These are phyloP conservation scores for Alloscopus bannaensis DNA, from an alignment of 2,888 invertebrate genomes.

Conservation along the genomic window DNA sequence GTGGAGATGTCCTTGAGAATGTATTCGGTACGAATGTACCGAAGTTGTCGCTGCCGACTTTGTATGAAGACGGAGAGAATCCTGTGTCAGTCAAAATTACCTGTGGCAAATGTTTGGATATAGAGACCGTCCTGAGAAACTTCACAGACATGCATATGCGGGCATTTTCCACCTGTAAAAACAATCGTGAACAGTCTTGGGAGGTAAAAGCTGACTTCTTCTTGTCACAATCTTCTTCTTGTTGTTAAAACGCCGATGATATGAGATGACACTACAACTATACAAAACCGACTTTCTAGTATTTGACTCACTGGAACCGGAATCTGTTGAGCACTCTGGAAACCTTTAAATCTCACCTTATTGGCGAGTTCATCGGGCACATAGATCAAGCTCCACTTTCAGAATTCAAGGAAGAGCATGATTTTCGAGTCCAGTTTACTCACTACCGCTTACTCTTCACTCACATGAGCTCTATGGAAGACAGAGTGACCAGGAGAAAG, in stretches of 20 bases:
- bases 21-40: constrained; percentile 19
- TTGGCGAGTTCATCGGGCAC: constrained; percentile 43
- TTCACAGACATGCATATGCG: constrained; percentile 41
- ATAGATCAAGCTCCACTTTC: constrained; percentile 45
- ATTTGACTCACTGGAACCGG: constrained; percentile 29
- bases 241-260: no score
- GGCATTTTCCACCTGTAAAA: constrained; percentile 37
- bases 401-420: constrained; percentile 53
- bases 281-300: constrained; percentile 5
- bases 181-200: constrained; percentile 34
- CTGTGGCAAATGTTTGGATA: constrained; percentile 44
- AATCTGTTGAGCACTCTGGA: constrained; percentile 36
- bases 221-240: no score
- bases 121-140: constrained; percentile 39
- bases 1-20: no score
- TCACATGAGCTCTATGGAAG: constrained; percentile 50
- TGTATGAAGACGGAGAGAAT: constrained; percentile 49
- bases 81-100: constrained; percentile 45
- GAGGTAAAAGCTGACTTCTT: constrained; percentile 25
- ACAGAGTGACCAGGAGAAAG: constrained; percentile 5
- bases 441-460: constrained; percentile 41
- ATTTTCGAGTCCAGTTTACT: constrained; percentile 47
- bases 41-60: constrained; percentile 42
- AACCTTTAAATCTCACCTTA: constrained; percentile 28
- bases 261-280: background rate